phyloP scores from a whole-genome alignment of 2,797 vertebrate species.

The Acanthornis magna region DNA sequence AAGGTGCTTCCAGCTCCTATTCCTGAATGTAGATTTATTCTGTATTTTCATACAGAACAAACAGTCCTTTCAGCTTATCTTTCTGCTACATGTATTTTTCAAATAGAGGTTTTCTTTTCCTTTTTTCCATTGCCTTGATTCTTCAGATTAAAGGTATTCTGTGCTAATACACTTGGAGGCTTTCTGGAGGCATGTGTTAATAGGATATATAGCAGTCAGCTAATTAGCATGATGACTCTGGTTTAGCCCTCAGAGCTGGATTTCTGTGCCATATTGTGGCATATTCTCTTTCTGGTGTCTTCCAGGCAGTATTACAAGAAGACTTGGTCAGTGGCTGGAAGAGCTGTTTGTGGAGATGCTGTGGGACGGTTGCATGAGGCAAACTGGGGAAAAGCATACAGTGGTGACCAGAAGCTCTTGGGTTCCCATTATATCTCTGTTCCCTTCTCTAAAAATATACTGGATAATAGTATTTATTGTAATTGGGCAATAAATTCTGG shows the following conservation, averaged over 20 bases:
- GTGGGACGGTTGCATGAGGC: neutral
- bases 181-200: constrained; percentile 1
- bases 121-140: neutral
- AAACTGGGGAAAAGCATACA: neutral
- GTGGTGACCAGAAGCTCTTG: neutral
- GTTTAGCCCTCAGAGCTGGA: neutral
- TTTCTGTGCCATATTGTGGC: neutral
- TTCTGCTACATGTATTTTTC: fast-evolving
- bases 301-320: neutral
- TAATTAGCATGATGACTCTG: neutral
- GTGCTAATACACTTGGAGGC: neutral
- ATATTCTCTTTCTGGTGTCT: neutral
- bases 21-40: neutral
- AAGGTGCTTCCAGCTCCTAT: neutral
- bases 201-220: neutral
- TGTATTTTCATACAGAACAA: neutral
- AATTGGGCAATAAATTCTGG: constrained; percentile 17
- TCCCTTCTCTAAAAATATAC: constrained; percentile 5
- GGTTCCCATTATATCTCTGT: neutral
- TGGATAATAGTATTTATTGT: neutral
- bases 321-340: neutral
- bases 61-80: neutral
- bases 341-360: neutral
- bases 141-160: neutral
- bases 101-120: neutral